Percentiles rank a stretch among this genome's conserved stretches.
Conservation (phyloP, 2,888 invertebrate genomes). For the Drosophila incognita region DNA sequence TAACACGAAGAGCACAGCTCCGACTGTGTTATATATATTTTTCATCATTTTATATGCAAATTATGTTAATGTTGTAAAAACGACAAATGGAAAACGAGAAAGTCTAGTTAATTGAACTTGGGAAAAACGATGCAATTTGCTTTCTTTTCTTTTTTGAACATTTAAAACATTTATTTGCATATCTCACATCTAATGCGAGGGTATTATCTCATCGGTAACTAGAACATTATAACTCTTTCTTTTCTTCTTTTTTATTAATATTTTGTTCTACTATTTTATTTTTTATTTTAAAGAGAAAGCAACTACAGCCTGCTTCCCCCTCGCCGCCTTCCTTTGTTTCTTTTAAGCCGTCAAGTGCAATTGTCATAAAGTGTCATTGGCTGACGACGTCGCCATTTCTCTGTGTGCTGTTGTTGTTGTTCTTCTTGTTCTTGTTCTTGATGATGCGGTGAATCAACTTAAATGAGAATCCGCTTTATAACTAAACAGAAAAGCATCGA, state of each 20-base stretch:
- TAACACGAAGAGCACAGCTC: background rate
- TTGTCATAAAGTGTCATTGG: constrained; percentile 83
- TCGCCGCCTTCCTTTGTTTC: constrained; percentile 3
- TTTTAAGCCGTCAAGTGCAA: constrained; percentile 76
- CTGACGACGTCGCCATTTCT: constrained; percentile 53
- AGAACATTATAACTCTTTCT: background rate
- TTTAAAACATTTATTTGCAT: background rate
- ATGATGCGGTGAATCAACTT: constrained; percentile 80
- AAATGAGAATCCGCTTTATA: constrained; percentile 80
- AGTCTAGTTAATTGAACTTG: background rate
- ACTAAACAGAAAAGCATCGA: constrained; percentile 42
- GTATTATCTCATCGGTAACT: background rate
- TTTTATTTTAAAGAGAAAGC: constrained; percentile 18
- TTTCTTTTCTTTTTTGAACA: background rate
- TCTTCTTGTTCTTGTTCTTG: constrained; percentile 41
- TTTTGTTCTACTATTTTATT: constrained; percentile 12
- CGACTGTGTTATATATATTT: background rate
- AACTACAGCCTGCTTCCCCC: constrained; percentile 3
- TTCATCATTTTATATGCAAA: background rate
- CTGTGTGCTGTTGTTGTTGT: constrained; percentile 15
- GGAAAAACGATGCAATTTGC: background rate
- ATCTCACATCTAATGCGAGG: background rate
- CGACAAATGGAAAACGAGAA: background rate
- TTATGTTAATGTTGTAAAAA: background rate
- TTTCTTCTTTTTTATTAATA: background rate